These are phyloP conservation scores for Euphonia xanthogaster DNA, from an alignment of 2,797 vertebrate genomes.

Conservation along the genomic window DNA sequence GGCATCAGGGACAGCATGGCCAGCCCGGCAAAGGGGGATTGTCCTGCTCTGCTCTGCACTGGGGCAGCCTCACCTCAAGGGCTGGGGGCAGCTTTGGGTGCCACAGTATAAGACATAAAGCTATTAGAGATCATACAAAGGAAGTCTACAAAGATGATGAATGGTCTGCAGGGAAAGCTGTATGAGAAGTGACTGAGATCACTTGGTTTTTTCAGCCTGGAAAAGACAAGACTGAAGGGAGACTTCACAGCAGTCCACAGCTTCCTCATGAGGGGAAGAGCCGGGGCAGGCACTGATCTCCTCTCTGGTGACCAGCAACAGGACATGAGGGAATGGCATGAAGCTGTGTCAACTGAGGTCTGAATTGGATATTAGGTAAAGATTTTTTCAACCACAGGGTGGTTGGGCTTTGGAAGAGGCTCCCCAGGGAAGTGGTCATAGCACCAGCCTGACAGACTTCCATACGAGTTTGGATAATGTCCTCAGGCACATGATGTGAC, in stretches of 20 bases:
- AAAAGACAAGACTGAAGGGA: background rate
- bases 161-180: background rate
- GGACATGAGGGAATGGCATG: background rate
- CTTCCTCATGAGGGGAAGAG: background rate
- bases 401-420: background rate
- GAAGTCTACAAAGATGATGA: background rate
- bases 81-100: background rate
- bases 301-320: background rate
- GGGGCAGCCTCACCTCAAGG: rapidly evolving
- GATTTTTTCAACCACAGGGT: background rate
- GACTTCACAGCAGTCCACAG: background rate
- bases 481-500: background rate
- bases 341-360: background rate
- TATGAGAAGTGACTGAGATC: background rate
- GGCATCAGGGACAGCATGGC: rapidly evolving
- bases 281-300: background rate
- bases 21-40: rapidly evolving
- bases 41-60: rapidly evolving
- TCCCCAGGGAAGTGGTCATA: background rate
- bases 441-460: background rate
- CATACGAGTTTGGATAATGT: background rate
- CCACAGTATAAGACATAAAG: background rate
- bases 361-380: background rate
- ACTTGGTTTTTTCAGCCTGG: background rate
- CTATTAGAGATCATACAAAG: background rate